These are phyloP conservation scores for Graphium colonna DNA, from an alignment of 2,888 invertebrate species.

Conservation along the genomic window DNA sequence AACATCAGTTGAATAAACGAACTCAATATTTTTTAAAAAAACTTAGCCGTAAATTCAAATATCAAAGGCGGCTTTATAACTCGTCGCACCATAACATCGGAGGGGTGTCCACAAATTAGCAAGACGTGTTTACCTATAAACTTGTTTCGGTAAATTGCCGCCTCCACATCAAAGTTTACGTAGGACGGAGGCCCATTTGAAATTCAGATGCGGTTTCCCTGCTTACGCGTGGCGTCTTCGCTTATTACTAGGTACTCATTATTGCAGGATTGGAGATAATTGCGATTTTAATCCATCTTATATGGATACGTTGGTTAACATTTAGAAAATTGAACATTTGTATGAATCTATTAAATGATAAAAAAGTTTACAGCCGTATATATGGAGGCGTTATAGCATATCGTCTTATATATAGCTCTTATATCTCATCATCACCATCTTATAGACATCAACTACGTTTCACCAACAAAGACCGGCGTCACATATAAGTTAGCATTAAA, in stretches of 20 bases:
- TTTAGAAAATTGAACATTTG: too few relatives aligned
- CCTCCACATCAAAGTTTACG: constrained; percentile 31
- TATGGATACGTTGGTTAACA: too few relatives aligned
- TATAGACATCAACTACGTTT: too few relatives aligned
- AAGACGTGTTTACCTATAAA: constrained; percentile 29
- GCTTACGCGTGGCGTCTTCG: constrained; percentile 35
- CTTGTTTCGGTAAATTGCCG: constrained; percentile 38
- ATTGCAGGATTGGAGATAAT: neutral
- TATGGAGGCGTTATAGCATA: too few relatives aligned
- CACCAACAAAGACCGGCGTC: too few relatives aligned
- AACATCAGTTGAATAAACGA: too few relatives aligned
- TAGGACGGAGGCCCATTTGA: constrained; percentile 45
- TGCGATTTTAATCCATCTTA: too few relatives aligned
- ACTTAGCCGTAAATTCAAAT: constrained; percentile 12
- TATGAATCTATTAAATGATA: too few relatives aligned
- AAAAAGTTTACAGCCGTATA: too few relatives aligned
- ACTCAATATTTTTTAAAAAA: neutral
- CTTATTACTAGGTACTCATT: neutral
- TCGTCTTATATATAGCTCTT: too few relatives aligned
- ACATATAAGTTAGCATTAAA: too few relatives aligned
- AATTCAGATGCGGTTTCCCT: constrained; percentile 54
- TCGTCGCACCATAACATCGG: constrained; percentile 4
- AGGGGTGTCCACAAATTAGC: constrained; percentile 26
- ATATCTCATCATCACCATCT: too few relatives aligned
- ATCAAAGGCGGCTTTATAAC: constrained; percentile 12